Evolutionary conservation across 1,140 invertebrate species (phyloP).

Genomic region (Oncopeltus fasciatus): DNA sequence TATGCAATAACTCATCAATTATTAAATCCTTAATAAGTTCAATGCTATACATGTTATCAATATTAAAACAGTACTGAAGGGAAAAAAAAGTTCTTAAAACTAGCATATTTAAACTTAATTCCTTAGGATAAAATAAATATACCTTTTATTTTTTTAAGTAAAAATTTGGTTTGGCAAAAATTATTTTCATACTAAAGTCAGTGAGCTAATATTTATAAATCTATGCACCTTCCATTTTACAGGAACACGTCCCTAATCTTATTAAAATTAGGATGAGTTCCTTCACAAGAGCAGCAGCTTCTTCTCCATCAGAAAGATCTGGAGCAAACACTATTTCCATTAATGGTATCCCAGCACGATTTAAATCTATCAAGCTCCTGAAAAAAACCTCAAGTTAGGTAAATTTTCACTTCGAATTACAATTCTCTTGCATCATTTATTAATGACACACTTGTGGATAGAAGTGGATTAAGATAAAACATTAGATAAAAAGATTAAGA

Average conservation of each 20-base stretch:
- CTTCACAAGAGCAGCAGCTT: constrained; percentile 80
- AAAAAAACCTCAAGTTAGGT: too few species aligned
- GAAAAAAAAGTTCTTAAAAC: too few species aligned
- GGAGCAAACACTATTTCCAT: constrained; percentile 97
- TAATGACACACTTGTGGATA: constrained; percentile 3
- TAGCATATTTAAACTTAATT: too few species aligned
- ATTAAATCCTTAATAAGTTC: too few species aligned
- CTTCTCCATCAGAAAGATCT: constrained; percentile 71
- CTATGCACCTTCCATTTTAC: constrained; percentile 74
- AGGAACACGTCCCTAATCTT: constrained; percentile 62
- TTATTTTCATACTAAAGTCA: too few species aligned
- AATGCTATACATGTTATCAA: too few species aligned
- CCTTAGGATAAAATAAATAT: too few species aligned
- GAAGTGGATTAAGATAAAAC: constrained; percentile 3
- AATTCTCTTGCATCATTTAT: neutral
- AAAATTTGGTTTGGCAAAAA: too few species aligned
- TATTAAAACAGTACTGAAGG: too few species aligned
- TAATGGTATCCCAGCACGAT: constrained; percentile 79
- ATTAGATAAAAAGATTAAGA: neutral
- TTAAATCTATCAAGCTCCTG: constrained; percentile 80
- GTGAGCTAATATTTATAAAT: neutral
- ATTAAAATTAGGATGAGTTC: constrained; percentile 69
- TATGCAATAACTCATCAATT: too few species aligned
- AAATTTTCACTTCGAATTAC: too few species aligned
- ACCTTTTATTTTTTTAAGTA: too few species aligned